Evolutionary conservation across 53 echinoderm and acorn worm species (phyloP).

Genomic region (Pentamera pediparva): DNA sequence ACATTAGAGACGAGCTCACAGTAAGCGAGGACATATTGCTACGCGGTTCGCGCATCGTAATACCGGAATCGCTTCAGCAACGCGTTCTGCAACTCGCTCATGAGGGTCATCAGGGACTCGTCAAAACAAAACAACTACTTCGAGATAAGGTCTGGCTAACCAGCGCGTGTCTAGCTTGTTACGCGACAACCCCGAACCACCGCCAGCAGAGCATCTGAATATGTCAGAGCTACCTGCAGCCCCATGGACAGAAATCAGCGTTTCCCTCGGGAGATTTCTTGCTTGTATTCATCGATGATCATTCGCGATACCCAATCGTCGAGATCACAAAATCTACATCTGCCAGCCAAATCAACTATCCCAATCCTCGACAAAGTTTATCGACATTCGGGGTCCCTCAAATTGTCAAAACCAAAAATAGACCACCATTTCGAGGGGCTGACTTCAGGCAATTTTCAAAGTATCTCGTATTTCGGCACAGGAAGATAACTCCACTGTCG

Average conservation of each 20-base stretch:
- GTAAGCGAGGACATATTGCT: background rate
- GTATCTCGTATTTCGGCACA: background rate
- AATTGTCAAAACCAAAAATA: background rate
- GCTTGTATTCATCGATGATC: background rate
- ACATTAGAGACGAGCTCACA: background rate
- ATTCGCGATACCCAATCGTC: background rate
- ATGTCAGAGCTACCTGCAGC: background rate
- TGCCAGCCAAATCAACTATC: background rate
- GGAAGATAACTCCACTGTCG: slow-evolving; percentile 19
- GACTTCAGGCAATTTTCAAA: slow-evolving; percentile 29
- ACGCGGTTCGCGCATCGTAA: too few relatives aligned
- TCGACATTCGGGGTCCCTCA: background rate
- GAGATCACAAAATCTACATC: background rate
- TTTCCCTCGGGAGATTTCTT: too few relatives aligned
- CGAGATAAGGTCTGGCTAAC: background rate
- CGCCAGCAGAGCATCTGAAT: background rate
- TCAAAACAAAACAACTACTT: background rate
- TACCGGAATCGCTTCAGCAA: too few relatives aligned
- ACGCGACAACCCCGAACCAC: background rate
- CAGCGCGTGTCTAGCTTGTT: background rate
- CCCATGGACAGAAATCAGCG: background rate
- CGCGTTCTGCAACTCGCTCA: background rate
- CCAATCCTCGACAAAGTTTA: background rate
- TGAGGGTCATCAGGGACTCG: background rate
- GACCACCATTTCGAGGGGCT: background rate